These are phyloP conservation scores for Caenorhabditis latens DNA, from an alignment of 1,140 invertebrate species.

Conservation along the genomic window DNA sequence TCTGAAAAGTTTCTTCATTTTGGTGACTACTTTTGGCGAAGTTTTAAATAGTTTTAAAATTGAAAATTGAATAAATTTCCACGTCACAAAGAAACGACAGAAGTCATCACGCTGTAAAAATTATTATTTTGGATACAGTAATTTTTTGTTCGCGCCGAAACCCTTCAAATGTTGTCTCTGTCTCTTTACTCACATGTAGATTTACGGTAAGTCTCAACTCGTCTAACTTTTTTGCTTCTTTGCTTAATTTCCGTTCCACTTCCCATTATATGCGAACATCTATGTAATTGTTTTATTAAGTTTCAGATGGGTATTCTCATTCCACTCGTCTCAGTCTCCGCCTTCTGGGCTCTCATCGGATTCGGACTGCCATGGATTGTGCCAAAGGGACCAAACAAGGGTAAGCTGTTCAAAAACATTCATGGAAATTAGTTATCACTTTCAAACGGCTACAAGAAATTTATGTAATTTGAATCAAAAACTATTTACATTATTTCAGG, in stretches of 20 bases:
- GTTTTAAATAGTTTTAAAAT: background rate
- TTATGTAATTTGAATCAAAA: background rate
- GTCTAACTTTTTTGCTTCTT: background rate
- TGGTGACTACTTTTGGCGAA: background rate
- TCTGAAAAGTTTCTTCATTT: constrained; percentile 3
- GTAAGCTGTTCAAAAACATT: constrained; percentile 62
- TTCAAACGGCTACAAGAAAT: constrained; percentile 14
- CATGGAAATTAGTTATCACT: too few species aligned
- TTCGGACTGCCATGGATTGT: constrained; percentile 76
- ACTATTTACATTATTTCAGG: constrained; percentile 65
- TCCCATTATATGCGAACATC: too few species aligned
- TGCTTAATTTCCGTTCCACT: too few species aligned
- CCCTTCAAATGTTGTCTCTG: background rate
- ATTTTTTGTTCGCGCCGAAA: background rate
- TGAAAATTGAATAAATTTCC: background rate
- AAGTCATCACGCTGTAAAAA: too few species aligned
- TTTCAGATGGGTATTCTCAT: constrained; percentile 74
- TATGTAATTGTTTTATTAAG: constrained; percentile 15
- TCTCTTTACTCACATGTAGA: too few species aligned
- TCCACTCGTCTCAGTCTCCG: constrained; percentile 75
- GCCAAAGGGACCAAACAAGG: constrained; percentile 76
- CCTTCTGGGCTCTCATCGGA: constrained; percentile 75
- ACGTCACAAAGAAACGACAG: too few species aligned
- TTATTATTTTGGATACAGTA: too few species aligned
- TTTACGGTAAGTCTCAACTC: background rate